Percentiles rank a stretch among this genome's conserved stretches.
phyloP scores from a whole-genome alignment of 2,797 vertebrate species.

The Zalophus californianus region DNA sequence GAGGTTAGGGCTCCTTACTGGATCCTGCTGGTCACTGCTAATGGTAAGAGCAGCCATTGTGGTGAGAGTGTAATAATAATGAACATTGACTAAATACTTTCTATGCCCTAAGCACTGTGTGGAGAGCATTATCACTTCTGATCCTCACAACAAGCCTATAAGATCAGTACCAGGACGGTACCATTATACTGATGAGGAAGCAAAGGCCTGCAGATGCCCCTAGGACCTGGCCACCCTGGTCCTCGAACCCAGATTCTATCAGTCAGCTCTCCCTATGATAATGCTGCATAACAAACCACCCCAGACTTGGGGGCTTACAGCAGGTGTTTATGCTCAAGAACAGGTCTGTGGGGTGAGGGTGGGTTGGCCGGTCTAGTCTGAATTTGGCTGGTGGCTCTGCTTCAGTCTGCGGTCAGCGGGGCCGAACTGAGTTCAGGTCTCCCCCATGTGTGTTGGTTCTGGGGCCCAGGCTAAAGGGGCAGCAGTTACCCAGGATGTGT shows the following conservation, averaged over 20 bases:
- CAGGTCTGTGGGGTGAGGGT: neutral
- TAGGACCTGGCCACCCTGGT: neutral
- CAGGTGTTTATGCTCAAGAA: too few species aligned
- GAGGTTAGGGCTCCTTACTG: neutral
- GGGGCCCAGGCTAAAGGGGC: neutral
- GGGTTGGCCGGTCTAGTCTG: neutral
- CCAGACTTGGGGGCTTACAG: neutral
- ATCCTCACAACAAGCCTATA: neutral
- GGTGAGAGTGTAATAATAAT: too few species aligned
- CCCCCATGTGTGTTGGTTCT: neutral
- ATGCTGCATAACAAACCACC: neutral
- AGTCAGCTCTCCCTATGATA: neutral
- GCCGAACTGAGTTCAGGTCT: neutral
- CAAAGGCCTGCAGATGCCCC: neutral
- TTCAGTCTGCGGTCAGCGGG: neutral
- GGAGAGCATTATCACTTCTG: fast-evolving
- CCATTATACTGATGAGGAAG: neutral
- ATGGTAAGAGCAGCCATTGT: fast-evolving
- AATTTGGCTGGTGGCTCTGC: neutral
- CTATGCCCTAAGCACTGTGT: neutral
- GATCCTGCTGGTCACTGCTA: too few species aligned
- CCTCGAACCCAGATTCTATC: neutral
- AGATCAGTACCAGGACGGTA: neutral
- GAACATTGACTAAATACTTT: neutral
- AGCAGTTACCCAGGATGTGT: neutral